Percentiles rank a stretch among this genome's conserved stretches.
Conservation (phyloP, 2,113 vertebrate genomes). For the Larimichthys polyactis region DNA sequence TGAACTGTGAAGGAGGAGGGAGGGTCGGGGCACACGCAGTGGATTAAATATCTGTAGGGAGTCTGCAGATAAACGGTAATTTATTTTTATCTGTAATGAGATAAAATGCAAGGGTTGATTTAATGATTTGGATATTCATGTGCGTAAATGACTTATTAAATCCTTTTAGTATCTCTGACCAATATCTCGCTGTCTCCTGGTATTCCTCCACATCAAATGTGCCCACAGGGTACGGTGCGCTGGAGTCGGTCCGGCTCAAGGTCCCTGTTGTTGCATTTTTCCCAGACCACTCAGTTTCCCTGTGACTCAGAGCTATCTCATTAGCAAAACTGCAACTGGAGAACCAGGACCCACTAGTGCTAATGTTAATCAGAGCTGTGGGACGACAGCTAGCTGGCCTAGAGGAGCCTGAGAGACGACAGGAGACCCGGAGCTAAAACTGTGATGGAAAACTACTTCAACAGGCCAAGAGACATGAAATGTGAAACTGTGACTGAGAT, state of each 20-base stretch:
- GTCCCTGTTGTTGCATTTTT: constrained; percentile 37
- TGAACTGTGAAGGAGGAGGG: constrained; percentile 27
- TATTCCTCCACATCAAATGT: constrained; percentile 31
- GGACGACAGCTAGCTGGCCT: constrained; percentile 49
- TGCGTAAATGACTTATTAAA: constrained; percentile 17
- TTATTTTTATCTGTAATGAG: constrained; percentile 58
- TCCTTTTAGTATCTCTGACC: constrained; percentile 23
- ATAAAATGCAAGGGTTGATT: constrained; percentile 50
- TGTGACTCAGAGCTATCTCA: constrained; percentile 66
- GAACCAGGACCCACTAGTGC: constrained; percentile 43
- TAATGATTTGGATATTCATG: constrained; percentile 51
- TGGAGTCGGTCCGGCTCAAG: constrained; percentile 43
- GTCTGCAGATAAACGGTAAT: constrained; percentile 58
- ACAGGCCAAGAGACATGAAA: constrained; percentile 27
- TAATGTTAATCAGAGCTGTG: constrained; percentile 70
- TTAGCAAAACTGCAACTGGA: constrained; percentile 51
- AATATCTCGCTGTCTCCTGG: constrained; percentile 43
- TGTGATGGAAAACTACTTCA: constrained; percentile 51
- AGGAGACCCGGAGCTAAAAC: constrained; percentile 48
- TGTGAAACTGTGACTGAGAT: constrained; percentile 26
- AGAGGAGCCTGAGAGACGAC: constrained; percentile 54
- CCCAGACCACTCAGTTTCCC: constrained; percentile 49
- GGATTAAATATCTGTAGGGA: constrained; percentile 54
- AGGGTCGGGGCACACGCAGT: constrained; percentile 14
- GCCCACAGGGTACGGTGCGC: constrained; percentile 21